These are phyloP conservation scores for Montipora efflorescens DNA, from an alignment of 64 coral and sea anemone genomes.

Conservation along the genomic window DNA sequence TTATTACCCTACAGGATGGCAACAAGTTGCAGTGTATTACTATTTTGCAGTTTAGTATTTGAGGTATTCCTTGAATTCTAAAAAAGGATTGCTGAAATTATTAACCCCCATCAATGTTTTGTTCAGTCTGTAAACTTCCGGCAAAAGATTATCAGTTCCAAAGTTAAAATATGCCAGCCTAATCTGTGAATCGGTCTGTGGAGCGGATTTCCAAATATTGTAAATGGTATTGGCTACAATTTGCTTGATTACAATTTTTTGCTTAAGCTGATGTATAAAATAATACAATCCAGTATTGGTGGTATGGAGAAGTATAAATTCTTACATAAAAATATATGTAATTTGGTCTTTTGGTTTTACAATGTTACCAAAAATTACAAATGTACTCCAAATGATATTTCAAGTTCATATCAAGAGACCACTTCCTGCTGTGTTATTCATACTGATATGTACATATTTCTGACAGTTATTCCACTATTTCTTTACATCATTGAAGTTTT, in stretches of 20 bases:
- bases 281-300: neutral
- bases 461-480: constrained; percentile 41
- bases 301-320: no score
- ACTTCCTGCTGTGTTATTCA: constrained; percentile 31
- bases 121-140: neutral
- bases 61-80: neutral
- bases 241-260: neutral
- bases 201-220: neutral
- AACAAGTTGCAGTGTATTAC: no score
- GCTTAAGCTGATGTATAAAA: neutral
- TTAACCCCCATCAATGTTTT: neutral
- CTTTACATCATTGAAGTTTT: constrained; percentile 40
- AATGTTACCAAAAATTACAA: neutral
- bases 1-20: no score
- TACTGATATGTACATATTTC: constrained; percentile 33
- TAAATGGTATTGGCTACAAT: neutral
- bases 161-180: neutral
- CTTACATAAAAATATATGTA: no score
- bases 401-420: constrained; percentile 19
- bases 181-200: neutral
- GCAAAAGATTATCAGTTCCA: neutral
- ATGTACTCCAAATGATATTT: constrained; percentile 9
- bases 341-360: constrained; percentile 10
- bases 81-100: neutral
- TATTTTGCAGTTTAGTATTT: no score